A percentile compares a stretch with the other conserved stretches of the same genome.
Conservation (phyloP, 2,797 vertebrate genomes). For the Neomorphus geoffroyi region DNA sequence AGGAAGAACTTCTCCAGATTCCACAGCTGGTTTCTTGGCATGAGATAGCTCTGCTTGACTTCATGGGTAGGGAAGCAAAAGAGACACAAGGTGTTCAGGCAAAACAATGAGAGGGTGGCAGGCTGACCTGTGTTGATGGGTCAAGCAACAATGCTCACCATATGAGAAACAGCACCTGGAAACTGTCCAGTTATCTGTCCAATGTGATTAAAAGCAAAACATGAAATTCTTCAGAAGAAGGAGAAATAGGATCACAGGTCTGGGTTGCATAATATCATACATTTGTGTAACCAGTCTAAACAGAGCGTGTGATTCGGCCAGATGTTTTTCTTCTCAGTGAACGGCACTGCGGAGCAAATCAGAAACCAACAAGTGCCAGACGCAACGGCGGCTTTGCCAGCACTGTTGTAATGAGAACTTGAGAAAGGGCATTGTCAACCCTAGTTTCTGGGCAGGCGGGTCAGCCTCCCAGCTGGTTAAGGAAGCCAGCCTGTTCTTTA, state of each 20-base stretch:
- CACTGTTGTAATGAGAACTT: constrained; percentile 28
- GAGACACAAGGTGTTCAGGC: background rate
- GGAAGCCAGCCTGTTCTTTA: background rate
- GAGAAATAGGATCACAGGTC: constrained; percentile 29
- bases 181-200: background rate
- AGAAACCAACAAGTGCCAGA: constrained; percentile 50
- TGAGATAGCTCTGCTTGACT: accelerated
- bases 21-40: background rate
- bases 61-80: background rate
- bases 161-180: constrained; percentile 13
- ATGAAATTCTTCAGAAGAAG: constrained; percentile 45
- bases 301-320: constrained; percentile 47
- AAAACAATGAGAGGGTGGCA: background rate
- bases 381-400: constrained; percentile 8
- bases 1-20: background rate
- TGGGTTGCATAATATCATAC: constrained; percentile 63
- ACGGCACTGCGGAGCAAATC: constrained; percentile 32
- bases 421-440: background rate
- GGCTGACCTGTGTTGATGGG: background rate
- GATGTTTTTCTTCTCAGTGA: constrained; percentile 74
- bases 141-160: background rate
- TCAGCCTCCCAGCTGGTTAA: background rate
- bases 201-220: constrained; percentile 55
- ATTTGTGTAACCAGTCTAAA: constrained; percentile 71
- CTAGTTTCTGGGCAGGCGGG: background rate